Conservation (phyloP, 2,113 vertebrate genomes). For the Apistogramma diplotaenia region DNA sequence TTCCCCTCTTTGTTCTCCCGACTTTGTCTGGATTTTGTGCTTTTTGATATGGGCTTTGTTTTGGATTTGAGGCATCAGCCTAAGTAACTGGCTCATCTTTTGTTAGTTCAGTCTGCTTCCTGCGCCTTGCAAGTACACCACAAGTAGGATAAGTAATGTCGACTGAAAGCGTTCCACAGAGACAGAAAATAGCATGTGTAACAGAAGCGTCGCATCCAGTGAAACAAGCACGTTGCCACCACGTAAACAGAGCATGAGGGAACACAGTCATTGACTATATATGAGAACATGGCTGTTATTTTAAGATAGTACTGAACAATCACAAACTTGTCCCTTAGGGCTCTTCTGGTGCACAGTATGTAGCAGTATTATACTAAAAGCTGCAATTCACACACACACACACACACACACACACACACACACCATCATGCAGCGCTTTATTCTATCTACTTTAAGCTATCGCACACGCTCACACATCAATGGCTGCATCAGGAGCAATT, state of each 20-base stretch:
- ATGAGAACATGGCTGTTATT: background rate
- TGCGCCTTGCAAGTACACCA: background rate
- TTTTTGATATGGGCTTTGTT: background rate
- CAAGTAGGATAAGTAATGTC: background rate
- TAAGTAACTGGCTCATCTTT: background rate
- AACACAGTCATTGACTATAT: background rate
- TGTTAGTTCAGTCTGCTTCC: background rate
- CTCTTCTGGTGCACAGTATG: background rate
- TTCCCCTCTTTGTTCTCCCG: background rate
- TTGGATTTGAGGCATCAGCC: background rate
- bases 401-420: background rate
- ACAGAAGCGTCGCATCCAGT: accelerated
- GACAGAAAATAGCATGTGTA: background rate
- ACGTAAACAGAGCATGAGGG: background rate
- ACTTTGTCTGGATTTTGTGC: background rate
- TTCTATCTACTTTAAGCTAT: too few relatives aligned
- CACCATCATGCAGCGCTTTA: background rate
- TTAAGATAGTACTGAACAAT: background rate
- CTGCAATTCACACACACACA: background rate
- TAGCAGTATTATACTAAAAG: background rate
- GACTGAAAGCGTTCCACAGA: background rate
- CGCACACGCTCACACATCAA: background rate
- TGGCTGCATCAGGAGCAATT: background rate
- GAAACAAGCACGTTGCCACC: background rate
- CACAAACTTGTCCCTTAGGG: background rate